Conservation (phyloP, 2,113 vertebrate genomes). For the Anthoscopus minutus region DNA sequence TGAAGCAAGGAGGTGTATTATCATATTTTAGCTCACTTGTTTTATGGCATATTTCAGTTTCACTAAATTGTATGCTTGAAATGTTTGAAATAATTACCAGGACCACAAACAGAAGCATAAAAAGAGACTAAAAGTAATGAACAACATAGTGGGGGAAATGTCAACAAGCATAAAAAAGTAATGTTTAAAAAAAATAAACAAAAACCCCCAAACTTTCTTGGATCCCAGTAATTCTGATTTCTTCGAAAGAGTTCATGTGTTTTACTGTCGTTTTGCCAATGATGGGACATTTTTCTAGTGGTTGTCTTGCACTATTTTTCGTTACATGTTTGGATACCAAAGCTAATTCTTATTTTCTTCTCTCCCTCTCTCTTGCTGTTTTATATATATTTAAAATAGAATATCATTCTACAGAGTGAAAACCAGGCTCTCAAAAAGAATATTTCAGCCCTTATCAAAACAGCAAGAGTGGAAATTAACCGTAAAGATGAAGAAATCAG, state of each 20-base stretch:
- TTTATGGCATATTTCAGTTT: not conserved
- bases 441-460: constrained; percentile 92
- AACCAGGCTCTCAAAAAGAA: constrained; percentile 91
- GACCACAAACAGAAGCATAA: not conserved
- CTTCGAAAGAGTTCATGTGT: not conserved
- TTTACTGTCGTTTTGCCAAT: not conserved
- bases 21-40: not conserved
- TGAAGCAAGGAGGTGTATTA: not conserved
- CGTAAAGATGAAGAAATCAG: constrained; percentile 93
- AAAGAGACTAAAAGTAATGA: no score
- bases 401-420: constrained; percentile 82
- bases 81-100: not conserved
- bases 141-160: no score
- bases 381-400: constrained; percentile 67
- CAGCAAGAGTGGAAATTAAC: constrained; percentile 88
- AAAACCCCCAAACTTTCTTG: not conserved
- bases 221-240: not conserved
- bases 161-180: not conserved
- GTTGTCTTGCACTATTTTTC: not conserved
- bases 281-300: not conserved
- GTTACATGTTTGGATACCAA: not conserved
- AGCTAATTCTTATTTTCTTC: not conserved
- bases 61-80: not conserved
- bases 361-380: not conserved
- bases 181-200: not conserved